Conservation (phyloP, 1,140 invertebrate species). For the Drosophila sp. region DNA sequence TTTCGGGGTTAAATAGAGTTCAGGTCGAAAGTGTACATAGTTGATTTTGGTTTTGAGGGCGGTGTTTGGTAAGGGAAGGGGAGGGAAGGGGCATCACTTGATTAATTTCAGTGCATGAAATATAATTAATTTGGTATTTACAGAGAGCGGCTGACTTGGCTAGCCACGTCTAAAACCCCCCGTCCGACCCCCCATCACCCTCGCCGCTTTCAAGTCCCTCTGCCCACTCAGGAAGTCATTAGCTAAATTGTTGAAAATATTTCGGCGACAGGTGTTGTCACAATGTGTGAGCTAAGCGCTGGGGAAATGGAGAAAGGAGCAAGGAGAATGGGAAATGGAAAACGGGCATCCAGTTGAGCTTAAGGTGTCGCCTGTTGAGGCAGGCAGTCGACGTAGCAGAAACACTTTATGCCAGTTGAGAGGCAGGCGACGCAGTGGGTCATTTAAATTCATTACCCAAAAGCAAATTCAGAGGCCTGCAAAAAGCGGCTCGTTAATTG, state of each 20-base stretch:
- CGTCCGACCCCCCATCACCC: not conserved
- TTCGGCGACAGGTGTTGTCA: constrained; percentile 75
- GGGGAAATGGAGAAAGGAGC: too few species aligned
- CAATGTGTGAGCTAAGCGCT: constrained; percentile 35
- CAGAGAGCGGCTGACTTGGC: constrained; percentile 30
- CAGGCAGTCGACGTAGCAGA: constrained; percentile 14
- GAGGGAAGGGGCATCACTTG: constrained; percentile 52
- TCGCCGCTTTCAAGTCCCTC: not conserved
- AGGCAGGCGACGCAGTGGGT: constrained; percentile 54
- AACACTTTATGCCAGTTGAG: constrained; percentile 67
- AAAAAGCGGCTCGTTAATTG: constrained; percentile 71
- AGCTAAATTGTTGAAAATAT: constrained; percentile 77
- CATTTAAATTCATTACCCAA: constrained; percentile 80
- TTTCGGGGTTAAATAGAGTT: constrained; percentile 80
- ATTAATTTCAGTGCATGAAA: constrained; percentile 80
- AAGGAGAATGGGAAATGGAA: not conserved
- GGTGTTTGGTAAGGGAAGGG: not conserved
- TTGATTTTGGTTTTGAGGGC: constrained; percentile 62
- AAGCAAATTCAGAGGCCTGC: constrained; percentile 61
- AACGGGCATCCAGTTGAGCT: constrained; percentile 5
- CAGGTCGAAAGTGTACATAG: constrained; percentile 62
- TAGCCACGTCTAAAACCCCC: not conserved
- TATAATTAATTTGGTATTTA: constrained; percentile 81
- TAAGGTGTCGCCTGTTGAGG: constrained; percentile 47
- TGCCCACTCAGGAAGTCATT: constrained; percentile 57